phyloP scores from a whole-genome alignment of 2,113 vertebrate species.

The Nyctibius bracteatus region DNA sequence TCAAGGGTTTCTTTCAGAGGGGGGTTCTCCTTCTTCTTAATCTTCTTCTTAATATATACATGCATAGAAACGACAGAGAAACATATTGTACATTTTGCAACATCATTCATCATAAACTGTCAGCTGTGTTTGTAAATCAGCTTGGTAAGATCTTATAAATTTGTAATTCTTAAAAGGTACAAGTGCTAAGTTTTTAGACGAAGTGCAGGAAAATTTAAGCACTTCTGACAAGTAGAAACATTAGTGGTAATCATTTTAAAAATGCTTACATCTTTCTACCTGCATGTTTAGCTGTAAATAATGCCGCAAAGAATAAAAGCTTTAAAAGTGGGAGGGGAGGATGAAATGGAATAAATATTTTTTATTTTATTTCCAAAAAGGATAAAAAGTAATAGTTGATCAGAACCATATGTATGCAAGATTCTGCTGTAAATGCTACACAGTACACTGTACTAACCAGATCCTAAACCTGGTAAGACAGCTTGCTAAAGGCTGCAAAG shows the following conservation, averaged over 20 bases:
- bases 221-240: conserved; percentile 79
- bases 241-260: conserved; percentile 80
- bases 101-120: conserved; percentile 79
- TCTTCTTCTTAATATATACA: conserved; percentile 67
- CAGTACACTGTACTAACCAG: conserved; percentile 25
- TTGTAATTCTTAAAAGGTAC: conserved; percentile 79
- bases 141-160: conserved; percentile 74
- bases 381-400: conserved; percentile 46
- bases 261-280: conserved; percentile 75
- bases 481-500: conserved; percentile 70
- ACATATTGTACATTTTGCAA: conserved; percentile 75
- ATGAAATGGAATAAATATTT: conserved; percentile 65
- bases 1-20: conserved; percentile 66
- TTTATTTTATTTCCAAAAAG: conserved; percentile 66
- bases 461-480: conserved; percentile 66
- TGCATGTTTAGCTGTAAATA: conserved; percentile 80
- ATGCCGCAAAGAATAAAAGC: conserved; percentile 72
- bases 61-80: conserved; percentile 69
- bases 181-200: conserved; percentile 80
- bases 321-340: conserved; percentile 48
- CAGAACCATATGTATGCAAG: neutral
- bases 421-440: conserved; percentile 6
- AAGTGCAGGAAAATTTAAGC: conserved; percentile 80
- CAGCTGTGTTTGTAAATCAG: conserved; percentile 81
- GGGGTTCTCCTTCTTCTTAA: conserved; percentile 68